These are phyloP conservation scores for Myripristis jacobus DNA, from an alignment of 2,797 vertebrate species.

Conservation along the genomic window DNA sequence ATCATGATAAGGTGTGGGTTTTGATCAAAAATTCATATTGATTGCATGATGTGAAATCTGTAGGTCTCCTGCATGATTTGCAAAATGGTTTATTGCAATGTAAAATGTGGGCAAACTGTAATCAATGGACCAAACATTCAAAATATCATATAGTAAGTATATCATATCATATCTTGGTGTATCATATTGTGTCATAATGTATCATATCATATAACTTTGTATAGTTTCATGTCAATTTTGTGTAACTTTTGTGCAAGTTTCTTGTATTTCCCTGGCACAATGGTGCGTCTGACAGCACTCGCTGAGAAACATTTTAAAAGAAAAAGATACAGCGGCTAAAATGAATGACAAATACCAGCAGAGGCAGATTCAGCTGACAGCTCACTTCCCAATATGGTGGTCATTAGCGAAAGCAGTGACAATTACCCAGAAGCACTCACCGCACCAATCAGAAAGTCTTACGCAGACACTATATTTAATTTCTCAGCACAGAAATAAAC, in stretches of 20 bases:
- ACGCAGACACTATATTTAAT: slow-evolving; percentile 27
- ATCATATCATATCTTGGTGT: too few relatives aligned
- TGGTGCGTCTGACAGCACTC: background rate
- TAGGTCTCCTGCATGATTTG: too few relatives aligned
- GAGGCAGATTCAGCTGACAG: slow-evolving; percentile 20
- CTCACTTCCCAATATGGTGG: background rate
- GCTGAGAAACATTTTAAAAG: background rate
- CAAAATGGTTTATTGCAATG: too few relatives aligned
- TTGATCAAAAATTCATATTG: too few relatives aligned
- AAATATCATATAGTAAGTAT: too few relatives aligned
- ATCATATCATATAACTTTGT: too few relatives aligned
- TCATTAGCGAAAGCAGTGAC: slow-evolving; percentile 45
- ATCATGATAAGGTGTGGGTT: too few relatives aligned
- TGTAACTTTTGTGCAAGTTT: background rate
- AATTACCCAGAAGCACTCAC: slow-evolving; percentile 39
- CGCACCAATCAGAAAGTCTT: slow-evolving; percentile 31
- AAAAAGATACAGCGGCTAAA: background rate
- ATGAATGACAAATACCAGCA: background rate
- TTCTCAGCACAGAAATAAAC: slow-evolving; percentile 34
- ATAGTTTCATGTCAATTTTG: slow-evolving; percentile 30
- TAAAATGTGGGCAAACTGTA: too few relatives aligned
- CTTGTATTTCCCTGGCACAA: background rate
- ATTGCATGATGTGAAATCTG: too few relatives aligned
- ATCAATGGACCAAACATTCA: too few relatives aligned
- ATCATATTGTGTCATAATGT: too few relatives aligned